Percentiles rank a stretch among this genome's conserved stretches.
Conservation (phyloP, 2,113 vertebrate genomes). For the Labeo catla region DNA sequence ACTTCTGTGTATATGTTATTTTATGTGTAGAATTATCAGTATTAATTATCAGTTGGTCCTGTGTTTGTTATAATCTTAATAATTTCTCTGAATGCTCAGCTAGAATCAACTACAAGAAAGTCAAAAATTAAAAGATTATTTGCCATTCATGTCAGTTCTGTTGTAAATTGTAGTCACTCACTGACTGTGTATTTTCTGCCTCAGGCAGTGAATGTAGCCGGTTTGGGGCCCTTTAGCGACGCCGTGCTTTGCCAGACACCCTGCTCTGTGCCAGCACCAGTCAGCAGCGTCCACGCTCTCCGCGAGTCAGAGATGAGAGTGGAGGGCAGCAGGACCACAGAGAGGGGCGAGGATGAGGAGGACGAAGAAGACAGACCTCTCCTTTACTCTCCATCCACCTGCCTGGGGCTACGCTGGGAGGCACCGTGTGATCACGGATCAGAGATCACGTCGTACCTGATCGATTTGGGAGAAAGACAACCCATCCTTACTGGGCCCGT, state of each 20-base stretch:
- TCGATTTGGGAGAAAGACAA: slow-evolving; percentile 94
- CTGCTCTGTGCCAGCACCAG: slow-evolving; percentile 88
- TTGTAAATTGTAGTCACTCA: not conserved
- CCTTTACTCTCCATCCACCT: slow-evolving; percentile 89
- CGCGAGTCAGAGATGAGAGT: slow-evolving; percentile 80
- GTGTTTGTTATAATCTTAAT: not conserved
- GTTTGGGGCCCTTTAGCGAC: slow-evolving; percentile 91
- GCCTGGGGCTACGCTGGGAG: slow-evolving; percentile 91
- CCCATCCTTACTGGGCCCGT: slow-evolving; percentile 83
- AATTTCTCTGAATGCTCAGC: not conserved
- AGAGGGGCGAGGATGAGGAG: slow-evolving; percentile 64
- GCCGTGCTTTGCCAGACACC: slow-evolving; percentile 87
- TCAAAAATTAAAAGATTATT: not conserved
- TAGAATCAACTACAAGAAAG: not conserved
- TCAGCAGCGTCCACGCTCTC: slow-evolving; percentile 85
- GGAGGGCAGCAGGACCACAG: slow-evolving; percentile 48
- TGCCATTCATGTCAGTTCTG: not conserved
- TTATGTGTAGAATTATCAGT: not conserved
- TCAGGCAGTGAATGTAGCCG: slow-evolving; percentile 88
- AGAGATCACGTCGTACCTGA: slow-evolving; percentile 92
- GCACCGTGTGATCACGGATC: slow-evolving; percentile 90
- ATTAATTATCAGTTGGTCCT: not conserved
- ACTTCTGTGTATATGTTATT: not conserved
- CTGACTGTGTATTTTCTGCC: not conserved
- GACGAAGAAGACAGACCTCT: slow-evolving; percentile 62